Evolutionary conservation across 2,797 vertebrate species (phyloP).

Genomic region (Heliangelus exortis): DNA sequence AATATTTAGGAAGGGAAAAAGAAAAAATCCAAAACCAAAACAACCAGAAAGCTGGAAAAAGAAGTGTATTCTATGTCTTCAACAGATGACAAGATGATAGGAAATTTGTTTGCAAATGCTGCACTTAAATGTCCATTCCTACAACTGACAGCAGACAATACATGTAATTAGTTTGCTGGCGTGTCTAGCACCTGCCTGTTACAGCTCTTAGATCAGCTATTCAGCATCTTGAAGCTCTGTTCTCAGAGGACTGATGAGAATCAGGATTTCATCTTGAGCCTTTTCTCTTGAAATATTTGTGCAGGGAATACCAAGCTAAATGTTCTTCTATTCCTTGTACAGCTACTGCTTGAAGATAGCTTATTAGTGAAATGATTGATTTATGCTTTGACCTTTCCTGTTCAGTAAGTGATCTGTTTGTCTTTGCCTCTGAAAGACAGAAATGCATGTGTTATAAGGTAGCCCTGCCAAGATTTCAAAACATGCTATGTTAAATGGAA

Average conservation of each 20-base stretch:
- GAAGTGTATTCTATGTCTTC: background rate
- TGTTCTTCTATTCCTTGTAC: constrained; percentile 16
- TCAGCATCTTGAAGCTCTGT: background rate
- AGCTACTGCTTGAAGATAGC: constrained; percentile 15
- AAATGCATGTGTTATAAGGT: background rate
- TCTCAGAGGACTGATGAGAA: background rate
- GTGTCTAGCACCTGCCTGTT: background rate
- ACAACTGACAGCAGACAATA: background rate
- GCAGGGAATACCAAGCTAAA: background rate
- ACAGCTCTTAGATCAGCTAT: background rate
- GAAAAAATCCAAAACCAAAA: background rate
- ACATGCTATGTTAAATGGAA: background rate
- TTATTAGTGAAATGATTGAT: constrained; percentile 69
- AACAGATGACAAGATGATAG: background rate
- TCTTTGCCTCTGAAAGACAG: constrained; percentile 39
- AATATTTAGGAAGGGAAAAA: background rate
- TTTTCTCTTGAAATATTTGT: constrained; percentile 27
- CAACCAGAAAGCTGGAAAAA: background rate
- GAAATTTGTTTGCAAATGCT: background rate
- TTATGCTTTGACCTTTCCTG: constrained; percentile 65
- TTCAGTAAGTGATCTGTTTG: constrained; percentile 60
- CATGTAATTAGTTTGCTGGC: background rate
- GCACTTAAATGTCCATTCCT: background rate
- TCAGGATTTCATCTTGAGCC: background rate
- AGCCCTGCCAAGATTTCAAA: background rate